Percentiles rank a stretch among this genome's conserved stretches.
These are phyloP conservation scores for Caerostris darwini DNA, from an alignment of 1,140 invertebrate species.

Conservation along the genomic window DNA sequence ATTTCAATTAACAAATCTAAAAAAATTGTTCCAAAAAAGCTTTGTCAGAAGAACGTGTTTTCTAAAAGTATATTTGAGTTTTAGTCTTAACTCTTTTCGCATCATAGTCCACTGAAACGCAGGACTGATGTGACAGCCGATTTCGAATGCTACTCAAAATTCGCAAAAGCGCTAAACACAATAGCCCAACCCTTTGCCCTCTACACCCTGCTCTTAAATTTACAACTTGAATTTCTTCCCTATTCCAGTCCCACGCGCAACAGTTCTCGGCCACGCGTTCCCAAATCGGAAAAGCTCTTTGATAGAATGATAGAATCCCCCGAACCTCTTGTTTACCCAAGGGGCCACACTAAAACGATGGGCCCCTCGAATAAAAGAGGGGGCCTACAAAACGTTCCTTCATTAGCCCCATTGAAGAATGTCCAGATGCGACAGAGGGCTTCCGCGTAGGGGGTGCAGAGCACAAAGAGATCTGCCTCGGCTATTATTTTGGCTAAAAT, in stretches of 20 bases:
- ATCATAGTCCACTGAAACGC: not conserved
- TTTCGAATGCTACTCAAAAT: not conserved
- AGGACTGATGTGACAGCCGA: not conserved
- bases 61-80: not conserved
- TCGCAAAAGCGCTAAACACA: not conserved
- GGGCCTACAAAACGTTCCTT: constrained; percentile 39
- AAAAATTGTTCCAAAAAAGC: no score
- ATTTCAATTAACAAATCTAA: no score
- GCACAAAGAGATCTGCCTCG: constrained; percentile 16
- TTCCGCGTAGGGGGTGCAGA: not conserved
- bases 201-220: not conserved
- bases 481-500: constrained; percentile 65
- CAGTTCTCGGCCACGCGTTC: constrained; percentile 16
- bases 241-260: not conserved
- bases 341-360: not conserved
- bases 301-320: not conserved
- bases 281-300: not conserved
- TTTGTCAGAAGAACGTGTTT: no score
- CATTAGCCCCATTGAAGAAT: constrained; percentile 66
- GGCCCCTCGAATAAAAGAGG: constrained; percentile 21
- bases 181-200: not conserved
- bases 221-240: not conserved
- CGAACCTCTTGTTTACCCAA: constrained; percentile 11
- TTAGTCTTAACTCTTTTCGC: not conserved
- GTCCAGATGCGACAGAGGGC: constrained; percentile 46